These are phyloP conservation scores for Artemia franciscana DNA, from an alignment of 1,140 invertebrate species.

Conservation along the genomic window DNA sequence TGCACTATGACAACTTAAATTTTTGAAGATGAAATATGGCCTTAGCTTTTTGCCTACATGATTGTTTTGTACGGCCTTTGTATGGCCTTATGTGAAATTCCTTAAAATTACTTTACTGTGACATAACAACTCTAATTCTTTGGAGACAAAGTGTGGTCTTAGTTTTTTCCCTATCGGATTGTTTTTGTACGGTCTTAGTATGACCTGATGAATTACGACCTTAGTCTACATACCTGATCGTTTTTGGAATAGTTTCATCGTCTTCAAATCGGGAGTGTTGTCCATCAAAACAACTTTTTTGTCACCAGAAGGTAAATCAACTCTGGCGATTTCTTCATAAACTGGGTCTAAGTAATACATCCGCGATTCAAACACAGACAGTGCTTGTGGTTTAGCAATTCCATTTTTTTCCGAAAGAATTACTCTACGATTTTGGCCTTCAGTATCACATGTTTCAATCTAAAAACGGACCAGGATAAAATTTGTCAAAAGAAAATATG, in stretches of 20 bases:
- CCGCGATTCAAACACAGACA: slow-evolving; percentile 55
- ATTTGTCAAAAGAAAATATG: neutral
- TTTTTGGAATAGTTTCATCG: slow-evolving; percentile 67
- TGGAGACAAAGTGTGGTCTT: too few species aligned
- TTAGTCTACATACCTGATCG: slow-evolving; percentile 27
- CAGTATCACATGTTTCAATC: slow-evolving; percentile 43
- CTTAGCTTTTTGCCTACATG: too few species aligned
- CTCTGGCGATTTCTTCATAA: slow-evolving; percentile 68
- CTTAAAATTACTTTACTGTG: too few species aligned
- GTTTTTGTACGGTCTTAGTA: too few species aligned
- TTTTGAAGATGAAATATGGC: too few species aligned
- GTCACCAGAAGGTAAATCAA: slow-evolving; percentile 56
- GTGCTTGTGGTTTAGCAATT: slow-evolving; percentile 49
- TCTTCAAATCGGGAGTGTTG: slow-evolving; percentile 65
- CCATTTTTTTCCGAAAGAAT: slow-evolving; percentile 40
- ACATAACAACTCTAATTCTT: too few species aligned
- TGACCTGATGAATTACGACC: too few species aligned
- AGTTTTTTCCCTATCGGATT: too few species aligned
- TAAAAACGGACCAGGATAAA: slow-evolving; percentile 15
- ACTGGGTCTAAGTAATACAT: slow-evolving; percentile 71
- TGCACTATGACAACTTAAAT: too few species aligned
- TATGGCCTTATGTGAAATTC: too few species aligned
- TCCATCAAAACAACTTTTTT: slow-evolving; percentile 52
- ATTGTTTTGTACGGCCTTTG: too few species aligned
- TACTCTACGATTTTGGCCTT: slow-evolving; percentile 40